Base-by-base conservation (phyloP, 2,797 vertebrate species). In the Premnoplex brunnescens region DNA sequence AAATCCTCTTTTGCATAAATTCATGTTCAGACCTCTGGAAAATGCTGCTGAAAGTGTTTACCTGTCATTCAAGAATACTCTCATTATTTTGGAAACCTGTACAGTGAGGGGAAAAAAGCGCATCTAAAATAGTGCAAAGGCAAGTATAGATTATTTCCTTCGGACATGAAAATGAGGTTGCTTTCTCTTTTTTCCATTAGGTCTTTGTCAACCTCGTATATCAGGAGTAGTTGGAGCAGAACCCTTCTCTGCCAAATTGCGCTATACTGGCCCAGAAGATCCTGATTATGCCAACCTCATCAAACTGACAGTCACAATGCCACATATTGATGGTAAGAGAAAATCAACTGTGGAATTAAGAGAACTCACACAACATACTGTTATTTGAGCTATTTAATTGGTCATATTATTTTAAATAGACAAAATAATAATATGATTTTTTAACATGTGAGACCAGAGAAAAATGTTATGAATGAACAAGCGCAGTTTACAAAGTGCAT, bases 201-300 rank as follows among this genome's bases (percentile, higher is more conserved):
- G 99, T 89, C 98, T 99, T 97, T 99, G 99, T 96, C 99, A 99
- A 52, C 98, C 99, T 62, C 98, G 98, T 21, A 97, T 98, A 93
- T 96, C 98, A 72, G 99, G 99, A 86, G 98, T 98, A 5, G 99
- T 99, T 75, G 99, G 99, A 43, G 99, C 99, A 11, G 99, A 99
- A 94, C 99, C 99, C 0, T 99, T 99, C 98, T 99, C 99, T 84
- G 99, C 99, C 66, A 99, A 98, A 77, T 93, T 99, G 81, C 98
- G 98, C 24, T 99, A 99, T 95, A 99, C 98, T 1, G 99, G 99
- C 58, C 93, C 98, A 2, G 99, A 99, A 86, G 99, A 99, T 95
- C 83, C 97, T 3, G 98, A 98, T 66, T 98, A 98, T 85, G 92
- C 98, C 71, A 99, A 99, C 95, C 98, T 99, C 72, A 98, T 99